Evolutionary conservation across 1,140 invertebrate genomes (phyloP), one percentile per base, ranked within the genome.

Genomic region (Drosophila prosaltans): DNA sequence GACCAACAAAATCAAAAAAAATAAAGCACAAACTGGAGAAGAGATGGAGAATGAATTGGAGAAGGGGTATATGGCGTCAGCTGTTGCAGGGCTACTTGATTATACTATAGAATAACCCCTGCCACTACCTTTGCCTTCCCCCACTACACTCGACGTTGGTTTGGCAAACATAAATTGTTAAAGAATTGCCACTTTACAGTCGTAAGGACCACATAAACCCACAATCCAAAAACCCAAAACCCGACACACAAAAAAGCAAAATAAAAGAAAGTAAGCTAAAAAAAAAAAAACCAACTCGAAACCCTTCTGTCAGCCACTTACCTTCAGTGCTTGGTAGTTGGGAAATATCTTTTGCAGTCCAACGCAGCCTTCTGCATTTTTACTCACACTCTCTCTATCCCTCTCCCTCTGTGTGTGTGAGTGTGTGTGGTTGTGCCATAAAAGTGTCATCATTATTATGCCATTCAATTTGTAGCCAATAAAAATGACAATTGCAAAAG

Each of bases 181-280:
- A 86, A 86, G 82, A 86, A 86, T 88, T 88, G 82, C 82, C 83
- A 86, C 82, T 86, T 86, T 88, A 73, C 80, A 86, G 83, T 88
- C 82, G 82, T 86, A 86, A 86, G 82, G 80, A 88, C 72, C 82
- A 83, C 82, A 86, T 86, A 88, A 86, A 76, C 82, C 82, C 83
- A 69, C 67, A 75, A 88, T 82, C 88, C 88, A 88, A 86, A 86
- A 86, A 80, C 72, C 79, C 66, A 71, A 71, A 77, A 69, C 41
- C 32, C 28, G 39, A 43, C n/a, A 3, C 32, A 48, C 21, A 48
- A 21, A 21, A 48, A 16, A 16, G 21, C 21, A 24, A 45, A 21
- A 21, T 1, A 7, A 7, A 8, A 21, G 5, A 45, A n/a, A n/a
- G n/a, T 7, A 45, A 43, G 6, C n/a, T 0, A 16, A 5, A 6